Evolutionary conservation across 2,113 vertebrate genomes (phyloP), one percentile per base, ranked within the genome.

Genomic region (Myrmecobius fasciatus): DNA sequence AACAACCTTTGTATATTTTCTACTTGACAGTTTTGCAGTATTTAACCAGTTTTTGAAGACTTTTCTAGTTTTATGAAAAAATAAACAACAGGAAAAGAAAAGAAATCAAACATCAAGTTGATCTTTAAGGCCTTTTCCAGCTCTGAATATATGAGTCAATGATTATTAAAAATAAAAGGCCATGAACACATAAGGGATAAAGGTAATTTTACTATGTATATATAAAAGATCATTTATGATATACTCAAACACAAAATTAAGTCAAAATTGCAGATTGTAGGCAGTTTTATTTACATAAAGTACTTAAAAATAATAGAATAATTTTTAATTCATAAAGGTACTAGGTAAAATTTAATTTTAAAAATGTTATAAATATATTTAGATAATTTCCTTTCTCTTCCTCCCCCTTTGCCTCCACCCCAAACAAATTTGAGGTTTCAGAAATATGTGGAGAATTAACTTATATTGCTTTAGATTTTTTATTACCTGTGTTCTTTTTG

Each of bases 401-500:
- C 36, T 75, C 17, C 0, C 14, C 36, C 60, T 14, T 83, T 43
- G 20, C 17, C 36, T 24, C 6, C 6, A 43, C 67, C 8, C 17
- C n/a, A 43, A n/a, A 36, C 2, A 54, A 91, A 95, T 90, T 94
- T 95, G 53, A 92, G 51, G 48, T 95, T 47, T 88, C 89, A 96
- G 93, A 96, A 96, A 26, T 93, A 95, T 90, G 20, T 95, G 53
- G 47, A 48, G 67, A 94, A 14, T 52, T 95, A 93, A 92, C 36
- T 60, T 49, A 36, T 52, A 56, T 95, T 93, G 0, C 52, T 22
- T 96, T 96, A 96, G 93, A 52, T 96, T 94, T 97, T 95, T 91
- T 96, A 95, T 96, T 96, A 95, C 52, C 49, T 95, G 36, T 94
- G 51, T 94, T 92, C 83, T 95, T 97, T 95, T 95, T 95, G 96